Evolutionary conservation across 2,113 vertebrate species (phyloP).

Genomic region (Hippoglossus stenolepis): DNA sequence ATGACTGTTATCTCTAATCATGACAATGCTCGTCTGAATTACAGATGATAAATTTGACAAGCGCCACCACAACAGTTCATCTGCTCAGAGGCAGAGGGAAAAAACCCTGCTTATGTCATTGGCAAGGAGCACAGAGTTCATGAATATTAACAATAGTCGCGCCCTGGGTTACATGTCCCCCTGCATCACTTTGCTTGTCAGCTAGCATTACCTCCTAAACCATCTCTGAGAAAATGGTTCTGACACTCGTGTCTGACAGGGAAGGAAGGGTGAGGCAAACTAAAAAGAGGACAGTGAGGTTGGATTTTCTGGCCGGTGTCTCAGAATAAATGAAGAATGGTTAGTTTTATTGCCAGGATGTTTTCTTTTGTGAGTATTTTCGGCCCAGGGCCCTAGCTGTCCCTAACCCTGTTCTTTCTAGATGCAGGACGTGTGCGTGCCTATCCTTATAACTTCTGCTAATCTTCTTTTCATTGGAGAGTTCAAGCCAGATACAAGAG

Average conservation of each 20-base stretch:
- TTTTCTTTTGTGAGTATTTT: constrained; percentile 43
- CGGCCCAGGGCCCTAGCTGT: background rate
- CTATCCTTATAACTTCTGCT: constrained; percentile 3
- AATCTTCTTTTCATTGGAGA: background rate
- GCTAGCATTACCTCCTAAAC: constrained; percentile 56
- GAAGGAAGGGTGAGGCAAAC: constrained; percentile 48
- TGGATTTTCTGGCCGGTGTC: constrained; percentile 31
- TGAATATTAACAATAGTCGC: constrained; percentile 54
- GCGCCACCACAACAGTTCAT: background rate
- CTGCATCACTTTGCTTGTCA: constrained; percentile 66
- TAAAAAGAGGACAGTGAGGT: constrained; percentile 39
- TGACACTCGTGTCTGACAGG: constrained; percentile 59
- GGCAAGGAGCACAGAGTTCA: constrained; percentile 26
- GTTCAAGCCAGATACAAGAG: background rate
- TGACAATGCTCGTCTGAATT: background rate
- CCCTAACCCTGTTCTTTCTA: constrained; percentile 2
- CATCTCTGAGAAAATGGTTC: constrained; percentile 59
- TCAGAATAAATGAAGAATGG: constrained; percentile 37
- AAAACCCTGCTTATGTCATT: constrained; percentile 6
- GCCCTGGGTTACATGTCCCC: constrained; percentile 25
- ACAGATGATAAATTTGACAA: constrained; percentile 8
- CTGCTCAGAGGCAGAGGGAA: background rate
- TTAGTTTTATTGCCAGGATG: constrained; percentile 29
- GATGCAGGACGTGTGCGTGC: background rate
- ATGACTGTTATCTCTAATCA: too few relatives aligned